phyloP scores from a whole-genome alignment of 2,113 vertebrate species.

The Turnix velox region DNA sequence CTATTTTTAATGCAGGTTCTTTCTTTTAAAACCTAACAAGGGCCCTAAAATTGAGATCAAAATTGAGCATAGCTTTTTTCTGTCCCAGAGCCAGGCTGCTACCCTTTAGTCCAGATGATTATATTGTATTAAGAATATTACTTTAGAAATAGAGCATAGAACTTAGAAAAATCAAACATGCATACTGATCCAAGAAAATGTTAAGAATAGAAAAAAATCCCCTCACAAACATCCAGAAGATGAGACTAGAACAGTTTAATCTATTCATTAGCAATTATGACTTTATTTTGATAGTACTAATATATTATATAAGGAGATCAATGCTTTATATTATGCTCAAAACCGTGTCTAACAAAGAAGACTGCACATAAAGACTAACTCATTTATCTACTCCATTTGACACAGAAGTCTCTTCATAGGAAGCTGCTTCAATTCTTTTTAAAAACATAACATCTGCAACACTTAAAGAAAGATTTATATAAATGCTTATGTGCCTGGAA shows the following conservation, averaged over 20 bases:
- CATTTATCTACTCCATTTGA: background rate
- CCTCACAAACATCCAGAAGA: background rate
- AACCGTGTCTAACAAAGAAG: background rate
- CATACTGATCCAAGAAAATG: background rate
- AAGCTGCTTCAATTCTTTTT: background rate
- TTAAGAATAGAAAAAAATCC: background rate
- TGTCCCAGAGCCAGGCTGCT: background rate
- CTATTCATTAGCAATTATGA: background rate
- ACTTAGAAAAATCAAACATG: background rate
- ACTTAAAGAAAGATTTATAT: background rate
- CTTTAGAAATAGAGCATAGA: background rate
- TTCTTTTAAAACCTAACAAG: slow-evolving; percentile 16
- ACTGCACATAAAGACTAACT: background rate
- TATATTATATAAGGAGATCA: background rate
- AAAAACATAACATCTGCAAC: slow-evolving; percentile 40
- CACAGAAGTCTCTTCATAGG: background rate
- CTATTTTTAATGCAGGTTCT: slow-evolving; percentile 52
- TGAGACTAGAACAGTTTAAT: background rate
- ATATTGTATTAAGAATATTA: background rate
- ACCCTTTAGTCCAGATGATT: background rate
- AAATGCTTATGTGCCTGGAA: slow-evolving; percentile 5
- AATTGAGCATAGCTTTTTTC: background rate
- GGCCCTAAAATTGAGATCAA: slow-evolving; percentile 15
- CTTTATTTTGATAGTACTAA: background rate
- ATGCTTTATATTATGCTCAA: slow-evolving; percentile 3